phyloP scores from a whole-genome alignment of 2,797 vertebrate species.

The Eulemur mongoz region DNA sequence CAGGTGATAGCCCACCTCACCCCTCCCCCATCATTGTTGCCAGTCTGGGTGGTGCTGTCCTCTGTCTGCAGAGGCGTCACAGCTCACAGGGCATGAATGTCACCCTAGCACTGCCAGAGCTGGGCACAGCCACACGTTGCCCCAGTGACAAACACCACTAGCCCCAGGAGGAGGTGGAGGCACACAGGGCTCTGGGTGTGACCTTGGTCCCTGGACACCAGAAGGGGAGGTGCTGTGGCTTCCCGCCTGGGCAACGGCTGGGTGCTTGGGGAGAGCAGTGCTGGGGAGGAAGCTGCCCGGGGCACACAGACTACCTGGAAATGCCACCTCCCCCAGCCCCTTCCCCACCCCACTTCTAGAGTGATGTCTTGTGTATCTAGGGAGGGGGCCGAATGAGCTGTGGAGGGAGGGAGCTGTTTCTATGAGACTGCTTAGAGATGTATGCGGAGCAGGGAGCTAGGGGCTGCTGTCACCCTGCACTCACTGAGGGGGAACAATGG shows the following conservation, averaged over 20 bases:
- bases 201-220: conserved; percentile 75
- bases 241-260: conserved; percentile 38
- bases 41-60: conserved; percentile 68
- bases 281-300: background rate
- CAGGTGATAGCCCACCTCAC: conserved; percentile 52
- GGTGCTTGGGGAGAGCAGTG: background rate
- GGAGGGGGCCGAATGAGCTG: background rate
- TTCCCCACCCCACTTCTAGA: background rate
- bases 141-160: conserved; percentile 72
- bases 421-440: background rate
- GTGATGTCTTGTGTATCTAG: background rate
- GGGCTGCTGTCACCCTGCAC: background rate
- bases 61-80: conserved; percentile 75
- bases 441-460: background rate
- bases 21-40: background rate
- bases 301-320: background rate
- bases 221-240: conserved; percentile 31
- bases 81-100: conserved; percentile 81
- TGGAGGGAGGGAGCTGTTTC: background rate
- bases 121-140: conserved; percentile 66
- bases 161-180: conserved; percentile 73
- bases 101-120: conserved; percentile 72
- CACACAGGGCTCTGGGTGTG: conserved; percentile 64
- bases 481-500: background rate
- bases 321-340: background rate